Percentiles rank a stretch among this genome's conserved stretches.
These are phyloP conservation scores for Alfaro cultratus DNA, from an alignment of 2,797 vertebrate species.

Conservation along the genomic window DNA sequence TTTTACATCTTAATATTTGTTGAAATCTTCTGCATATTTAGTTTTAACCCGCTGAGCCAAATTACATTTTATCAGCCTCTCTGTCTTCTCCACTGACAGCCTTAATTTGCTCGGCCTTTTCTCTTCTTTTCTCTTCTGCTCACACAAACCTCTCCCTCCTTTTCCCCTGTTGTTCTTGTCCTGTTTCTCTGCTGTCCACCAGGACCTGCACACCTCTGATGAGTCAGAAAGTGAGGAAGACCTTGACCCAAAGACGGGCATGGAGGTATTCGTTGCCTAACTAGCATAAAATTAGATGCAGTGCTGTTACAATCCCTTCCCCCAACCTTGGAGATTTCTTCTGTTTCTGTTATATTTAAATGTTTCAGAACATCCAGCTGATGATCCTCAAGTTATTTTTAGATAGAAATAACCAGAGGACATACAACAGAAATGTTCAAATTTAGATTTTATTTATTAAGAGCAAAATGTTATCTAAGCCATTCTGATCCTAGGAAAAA, in stretches of 20 bases:
- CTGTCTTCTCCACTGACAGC: background rate
- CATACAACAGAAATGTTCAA: background rate
- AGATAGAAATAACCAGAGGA: background rate
- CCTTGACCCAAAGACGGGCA: conserved; percentile 95
- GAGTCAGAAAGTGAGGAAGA: conserved; percentile 99
- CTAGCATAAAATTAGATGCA: background rate
- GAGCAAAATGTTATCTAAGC: background rate
- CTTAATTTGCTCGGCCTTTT: background rate
- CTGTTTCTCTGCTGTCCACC: conserved; percentile 50
- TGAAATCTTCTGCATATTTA: background rate
- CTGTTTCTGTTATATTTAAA: background rate
- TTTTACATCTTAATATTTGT: background rate
- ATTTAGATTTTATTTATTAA: background rate
- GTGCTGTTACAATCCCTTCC: background rate
- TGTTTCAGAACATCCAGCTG: background rate
- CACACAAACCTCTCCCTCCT: background rate
- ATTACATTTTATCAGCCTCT: background rate
- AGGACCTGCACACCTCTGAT: conserved; percentile 97
- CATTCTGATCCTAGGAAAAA: background rate
- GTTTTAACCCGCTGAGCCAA: background rate
- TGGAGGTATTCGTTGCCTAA: conserved; percentile 89
- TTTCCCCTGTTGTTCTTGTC: background rate
- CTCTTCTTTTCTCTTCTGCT: background rate
- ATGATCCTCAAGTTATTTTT: background rate
- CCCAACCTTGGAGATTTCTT: no score